phyloP scores from a whole-genome alignment of 23 tunicate genomes.

The Clavelina lepadiformis region DNA sequence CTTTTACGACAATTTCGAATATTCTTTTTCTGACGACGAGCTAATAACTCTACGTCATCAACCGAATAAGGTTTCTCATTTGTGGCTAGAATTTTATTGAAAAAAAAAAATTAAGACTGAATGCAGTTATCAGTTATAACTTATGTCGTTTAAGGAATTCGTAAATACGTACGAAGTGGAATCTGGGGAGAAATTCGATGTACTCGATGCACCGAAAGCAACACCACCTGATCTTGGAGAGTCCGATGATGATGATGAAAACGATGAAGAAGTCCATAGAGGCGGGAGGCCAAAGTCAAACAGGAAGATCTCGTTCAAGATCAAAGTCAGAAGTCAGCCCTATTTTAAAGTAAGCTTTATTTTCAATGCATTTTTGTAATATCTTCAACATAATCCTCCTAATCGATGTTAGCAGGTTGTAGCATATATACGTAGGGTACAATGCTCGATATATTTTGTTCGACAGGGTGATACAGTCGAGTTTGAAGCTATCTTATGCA shows the following conservation, averaged over 20 bases:
- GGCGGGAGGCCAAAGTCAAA: background rate
- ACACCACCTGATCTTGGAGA: constrained; percentile 23
- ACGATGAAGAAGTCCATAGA: constrained; percentile 6
- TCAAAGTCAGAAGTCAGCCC: background rate
- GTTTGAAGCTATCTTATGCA: constrained; percentile 45
- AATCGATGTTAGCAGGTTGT: too few species aligned
- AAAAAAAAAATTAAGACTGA: background rate
- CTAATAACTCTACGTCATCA: constrained; percentile 45
- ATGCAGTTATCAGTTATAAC: background rate
- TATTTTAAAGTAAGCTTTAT: too few species aligned
- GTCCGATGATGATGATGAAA: constrained; percentile 21
- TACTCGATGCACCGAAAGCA: constrained; percentile 10
- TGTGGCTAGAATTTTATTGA: background rate
- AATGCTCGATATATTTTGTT: too few species aligned
- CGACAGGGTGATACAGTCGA: constrained; percentile 47
- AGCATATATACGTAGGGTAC: too few species aligned
- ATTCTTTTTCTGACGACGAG: constrained; percentile 35
- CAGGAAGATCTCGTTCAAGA: background rate
- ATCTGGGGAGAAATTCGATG: constrained; percentile 7
- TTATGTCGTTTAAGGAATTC: constrained; percentile 36
- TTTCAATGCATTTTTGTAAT: too few species aligned
- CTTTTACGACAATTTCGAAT: constrained; percentile 41
- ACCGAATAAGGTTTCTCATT: constrained; percentile 59
- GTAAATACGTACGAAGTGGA: constrained; percentile 7
- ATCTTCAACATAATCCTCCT: too few species aligned